Evolutionary conservation across 1,140 invertebrate genomes (phyloP).

Genomic region (Helicorthomorpha holstii): DNA sequence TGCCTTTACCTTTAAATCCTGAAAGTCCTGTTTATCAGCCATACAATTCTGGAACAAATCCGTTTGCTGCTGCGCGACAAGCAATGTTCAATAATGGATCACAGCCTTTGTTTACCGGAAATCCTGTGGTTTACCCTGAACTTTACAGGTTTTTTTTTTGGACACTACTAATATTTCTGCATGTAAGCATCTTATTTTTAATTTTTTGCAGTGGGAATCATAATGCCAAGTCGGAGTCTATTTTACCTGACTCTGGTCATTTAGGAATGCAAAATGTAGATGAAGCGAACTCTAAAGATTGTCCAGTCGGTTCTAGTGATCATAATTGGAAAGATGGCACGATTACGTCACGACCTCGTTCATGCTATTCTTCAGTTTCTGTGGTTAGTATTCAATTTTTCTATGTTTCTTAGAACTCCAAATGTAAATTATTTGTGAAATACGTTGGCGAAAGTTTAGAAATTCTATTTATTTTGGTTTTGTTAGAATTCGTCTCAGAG

Average conservation of each 20-base stretch:
- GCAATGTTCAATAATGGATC: background rate
- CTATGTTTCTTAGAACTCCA: too few relatives aligned
- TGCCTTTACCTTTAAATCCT: constrained; percentile 10
- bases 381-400: too few relatives aligned
- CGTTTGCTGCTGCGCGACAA: constrained; percentile 7
- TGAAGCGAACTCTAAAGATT: too few relatives aligned
- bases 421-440: too few relatives aligned
- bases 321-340: too few relatives aligned
- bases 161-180: background rate
- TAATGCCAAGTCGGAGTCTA: background rate
- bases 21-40: constrained; percentile 14
- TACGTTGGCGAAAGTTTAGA: too few relatives aligned
- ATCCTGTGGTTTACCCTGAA: constrained; percentile 10
- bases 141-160: constrained; percentile 7
- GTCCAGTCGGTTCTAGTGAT: too few relatives aligned
- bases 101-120: constrained; percentile 6
- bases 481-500: constrained; percentile 3
- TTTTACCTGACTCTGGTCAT: background rate
- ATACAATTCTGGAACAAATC: constrained; percentile 9
- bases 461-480: too few relatives aligned
- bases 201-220: background rate
- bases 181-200: background rate
- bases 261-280: too few relatives aligned
- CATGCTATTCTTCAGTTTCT: too few relatives aligned
- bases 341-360: too few relatives aligned